Evolutionary conservation across 2,888 invertebrate species (phyloP), one percentile per base, ranked within the genome.

Genomic region (Heliconius cydno): DNA sequence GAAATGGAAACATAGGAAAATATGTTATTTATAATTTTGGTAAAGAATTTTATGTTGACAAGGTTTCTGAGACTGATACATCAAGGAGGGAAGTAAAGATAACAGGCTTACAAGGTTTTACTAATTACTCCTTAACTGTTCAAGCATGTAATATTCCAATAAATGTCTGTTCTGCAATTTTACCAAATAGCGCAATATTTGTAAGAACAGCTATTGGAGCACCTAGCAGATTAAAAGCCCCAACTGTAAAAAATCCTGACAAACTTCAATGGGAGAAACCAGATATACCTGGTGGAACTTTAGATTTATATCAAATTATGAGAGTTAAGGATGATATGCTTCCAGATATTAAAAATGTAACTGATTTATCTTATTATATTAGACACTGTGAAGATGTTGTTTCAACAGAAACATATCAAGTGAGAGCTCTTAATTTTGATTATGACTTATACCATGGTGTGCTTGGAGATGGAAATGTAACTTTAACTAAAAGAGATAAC

Each of bases 1-100:
- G 96, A 86, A 98, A 98, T 92, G 98, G 98, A 0, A 93, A 96
- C 30, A 94, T 98, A 77, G 95, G 96, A 57, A 96, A 96, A 85
- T 98, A 98, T 90, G 92, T 95, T 10, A 94, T 98, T 82, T 89
- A 88, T 79, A 94, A 95, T 82, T 96, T 96, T 88, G 94, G 84
- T 46, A 84, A 86, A 79, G 86, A 90, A 82, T 85, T 88, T 76
- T 82, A 82, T 83, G 85, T 86, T 79, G 88, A 88, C 68, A 88
- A 86, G 82, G 87, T 89, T n/a, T 85, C 87, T 79, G 88, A 88
- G 79, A 88, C 87, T 82, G 89, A 90, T 82, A 88, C 87, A 80
- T 83, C 86, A 15, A 88, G 88, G 84, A 90, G 90, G 83, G 84
- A 85, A 82, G 84, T 90, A 7, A 89, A 84, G 73, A 82, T 95